A percentile compares a stretch with the other conserved stretches of the same genome.
Evolutionary conservation across 2,113 vertebrate species (phyloP).

Genomic region (Caloenas nicobarica): DNA sequence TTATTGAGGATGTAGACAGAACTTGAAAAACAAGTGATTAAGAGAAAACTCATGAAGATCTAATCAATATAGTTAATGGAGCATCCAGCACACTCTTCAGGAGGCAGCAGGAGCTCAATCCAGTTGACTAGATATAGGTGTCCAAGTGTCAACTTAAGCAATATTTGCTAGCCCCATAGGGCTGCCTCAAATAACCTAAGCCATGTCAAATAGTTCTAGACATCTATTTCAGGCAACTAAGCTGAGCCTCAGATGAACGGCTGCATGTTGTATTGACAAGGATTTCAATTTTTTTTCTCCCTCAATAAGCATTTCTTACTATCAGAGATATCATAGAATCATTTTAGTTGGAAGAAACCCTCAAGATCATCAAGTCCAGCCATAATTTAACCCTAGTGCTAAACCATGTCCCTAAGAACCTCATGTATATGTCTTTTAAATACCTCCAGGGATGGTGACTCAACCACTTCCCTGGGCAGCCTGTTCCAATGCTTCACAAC

Average conservation of each 20-base stretch:
- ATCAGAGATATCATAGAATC: background rate
- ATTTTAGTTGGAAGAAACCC: too few species aligned
- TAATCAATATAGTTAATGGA: constrained; percentile 35
- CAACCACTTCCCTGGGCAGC: too few species aligned
- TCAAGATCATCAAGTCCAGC: too few species aligned
- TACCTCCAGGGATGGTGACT: too few species aligned
- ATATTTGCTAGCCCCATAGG: background rate
- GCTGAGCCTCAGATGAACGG: background rate
- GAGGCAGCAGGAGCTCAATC: background rate
- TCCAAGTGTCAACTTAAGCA: background rate
- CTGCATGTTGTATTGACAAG: background rate
- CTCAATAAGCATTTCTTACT: background rate
- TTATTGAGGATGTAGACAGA: background rate
- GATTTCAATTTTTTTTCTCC: background rate
- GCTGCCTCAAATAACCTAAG: background rate
- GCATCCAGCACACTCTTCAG: background rate
- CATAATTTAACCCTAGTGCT: too few species aligned
- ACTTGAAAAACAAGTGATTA: constrained; percentile 2
- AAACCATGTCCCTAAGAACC: too few species aligned
- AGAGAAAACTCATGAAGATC: background rate
- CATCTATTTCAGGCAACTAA: background rate
- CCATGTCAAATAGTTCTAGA: background rate
- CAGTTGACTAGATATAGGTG: background rate
- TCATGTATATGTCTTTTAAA: too few species aligned
- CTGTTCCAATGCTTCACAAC: too few species aligned